Base-by-base conservation (phyloP, 64 coral and sea anemone species). In the Dendronephthya gigantea region DNA sequence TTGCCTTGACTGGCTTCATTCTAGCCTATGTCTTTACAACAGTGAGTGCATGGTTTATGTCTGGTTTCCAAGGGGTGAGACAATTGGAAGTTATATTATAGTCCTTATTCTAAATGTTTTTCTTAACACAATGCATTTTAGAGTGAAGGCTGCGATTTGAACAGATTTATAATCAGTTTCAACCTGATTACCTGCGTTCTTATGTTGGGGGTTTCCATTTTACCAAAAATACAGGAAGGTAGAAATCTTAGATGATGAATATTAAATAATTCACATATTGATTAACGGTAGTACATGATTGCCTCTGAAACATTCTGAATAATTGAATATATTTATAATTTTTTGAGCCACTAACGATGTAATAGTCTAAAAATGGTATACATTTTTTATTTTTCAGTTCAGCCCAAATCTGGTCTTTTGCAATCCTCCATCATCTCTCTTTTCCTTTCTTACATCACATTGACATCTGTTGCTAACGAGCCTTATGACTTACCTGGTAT, bases 171-270 rank as follows among this genome's bases (percentile, higher is more conserved):
- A 37, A 92, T 96, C 79, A 96, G 94, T 86, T 90, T 96, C 36
- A 96, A 96, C 39, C 52, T 96, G 19, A 86, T 96, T 33, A 34
- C 92, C 85, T 92, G 91, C 86, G 37, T 96, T 37, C 52, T 92
- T 0, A 86, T 92, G 32, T 87, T 89, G 52, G 86, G 90, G 9
- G 59, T 83, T 50, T 96, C 94, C 11, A 43, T 96, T 84, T 86
- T 96, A 47, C 94, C 94, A 28, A 96, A 87, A 87, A 82, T 96
- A 33, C 94, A 96, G 83, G 94, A 96, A 88, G 94, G 94, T 96
- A 50, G 11, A 45, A 45, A 45, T 45, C 4, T 6, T 45, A 45
- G 11, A 6, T 6, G 4, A 45, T 45, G 41, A 45, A 4, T 51
- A 32, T 19, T n/a, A 50, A 9, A n/a, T n/a, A n/a, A n/a, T n/a